Percentiles rank a stretch among this genome's conserved stretches.
phyloP scores from a whole-genome alignment of 1,140 invertebrate species.

The Anoplolepis gracilipes region DNA sequence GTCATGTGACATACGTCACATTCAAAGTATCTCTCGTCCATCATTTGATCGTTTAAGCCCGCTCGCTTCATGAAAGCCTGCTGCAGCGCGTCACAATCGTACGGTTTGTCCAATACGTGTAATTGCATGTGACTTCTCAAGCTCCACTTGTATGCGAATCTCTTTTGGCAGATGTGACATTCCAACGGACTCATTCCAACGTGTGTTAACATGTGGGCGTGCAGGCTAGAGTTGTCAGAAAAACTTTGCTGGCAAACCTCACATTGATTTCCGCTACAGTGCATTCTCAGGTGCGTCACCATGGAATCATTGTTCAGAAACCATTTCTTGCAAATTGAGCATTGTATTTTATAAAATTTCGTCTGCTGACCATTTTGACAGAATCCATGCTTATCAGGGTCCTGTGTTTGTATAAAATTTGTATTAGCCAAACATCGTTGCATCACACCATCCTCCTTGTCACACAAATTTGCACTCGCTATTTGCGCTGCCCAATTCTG shows the following conservation, averaged over 20 bases:
- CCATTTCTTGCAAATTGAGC: conserved; percentile 84
- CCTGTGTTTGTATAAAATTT: conserved; percentile 73
- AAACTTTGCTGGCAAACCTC: conserved; percentile 86
- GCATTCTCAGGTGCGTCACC: conserved; percentile 81
- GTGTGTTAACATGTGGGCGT: conserved; percentile 85
- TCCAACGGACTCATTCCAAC: conserved; percentile 86
- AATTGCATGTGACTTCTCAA: conserved; percentile 90
- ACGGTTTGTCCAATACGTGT: conserved; percentile 88
- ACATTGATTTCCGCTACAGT: conserved; percentile 80
- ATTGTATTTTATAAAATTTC: conserved; percentile 85
- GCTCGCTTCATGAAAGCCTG: conserved; percentile 75
- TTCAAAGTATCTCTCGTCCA: conserved; percentile 81
- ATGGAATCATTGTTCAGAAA: conserved; percentile 85
- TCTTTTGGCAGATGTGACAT: conserved; percentile 86
- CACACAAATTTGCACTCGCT: conserved; percentile 76
- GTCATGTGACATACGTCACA: conserved; percentile 86
- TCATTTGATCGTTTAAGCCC: conserved; percentile 68
- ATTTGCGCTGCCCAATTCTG: conserved; percentile 82
- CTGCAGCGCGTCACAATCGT: conserved; percentile 87
- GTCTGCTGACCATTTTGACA: conserved; percentile 75
- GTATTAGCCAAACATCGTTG: conserved; percentile 75
- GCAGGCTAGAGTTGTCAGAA: conserved; percentile 83
- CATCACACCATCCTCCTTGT: conserved; percentile 78
- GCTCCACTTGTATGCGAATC: conserved; percentile 86
- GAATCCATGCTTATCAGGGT: conserved; percentile 71